A percentile compares a stretch with the other conserved stretches of the same genome.
Evolutionary conservation across 2,113 vertebrate species (phyloP).

Genomic region (Verasper variegatus): DNA sequence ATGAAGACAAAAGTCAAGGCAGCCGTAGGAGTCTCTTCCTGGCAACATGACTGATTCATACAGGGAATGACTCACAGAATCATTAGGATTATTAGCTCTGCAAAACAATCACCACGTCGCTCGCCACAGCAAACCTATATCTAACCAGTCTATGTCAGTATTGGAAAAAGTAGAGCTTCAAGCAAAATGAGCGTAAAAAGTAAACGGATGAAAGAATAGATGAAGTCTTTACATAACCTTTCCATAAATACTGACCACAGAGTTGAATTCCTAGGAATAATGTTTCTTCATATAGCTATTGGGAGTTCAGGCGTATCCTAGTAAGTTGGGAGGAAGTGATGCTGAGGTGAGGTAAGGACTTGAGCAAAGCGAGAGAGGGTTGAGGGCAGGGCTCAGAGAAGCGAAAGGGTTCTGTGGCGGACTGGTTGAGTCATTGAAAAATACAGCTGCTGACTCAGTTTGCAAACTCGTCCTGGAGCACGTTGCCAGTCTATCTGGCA

Average conservation of each 20-base stretch:
- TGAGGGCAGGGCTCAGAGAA: constrained; percentile 64
- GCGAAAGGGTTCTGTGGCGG: constrained; percentile 63
- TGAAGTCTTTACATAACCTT: neutral
- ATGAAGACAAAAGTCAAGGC: constrained; percentile 29
- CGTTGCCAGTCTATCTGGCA: constrained; percentile 24
- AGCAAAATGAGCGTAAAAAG: neutral
- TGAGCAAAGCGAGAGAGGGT: constrained; percentile 45
- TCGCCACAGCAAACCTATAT: constrained; percentile 1
- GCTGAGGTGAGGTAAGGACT: constrained; percentile 55
- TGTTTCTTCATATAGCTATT: neutral
- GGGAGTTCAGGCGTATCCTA: constrained; percentile 13
- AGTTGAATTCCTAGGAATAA: constrained; percentile 2
- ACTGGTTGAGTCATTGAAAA: constrained; percentile 73
- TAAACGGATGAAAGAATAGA: neutral
- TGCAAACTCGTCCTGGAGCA: constrained; percentile 60
- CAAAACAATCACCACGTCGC: constrained; percentile 25
- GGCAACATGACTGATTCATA: constrained; percentile 49
- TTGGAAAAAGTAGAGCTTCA: neutral
- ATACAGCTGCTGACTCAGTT: constrained; percentile 76
- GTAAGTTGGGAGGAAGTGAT: constrained; percentile 65
- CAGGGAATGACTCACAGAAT: constrained; percentile 34
- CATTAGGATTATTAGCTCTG: constrained; percentile 44
- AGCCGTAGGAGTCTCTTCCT: constrained; percentile 48
- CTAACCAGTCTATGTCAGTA: neutral
- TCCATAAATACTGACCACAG: neutral